Evolutionary conservation across 2,113 vertebrate species (phyloP).

Genomic region (Monopterus albus): DNA sequence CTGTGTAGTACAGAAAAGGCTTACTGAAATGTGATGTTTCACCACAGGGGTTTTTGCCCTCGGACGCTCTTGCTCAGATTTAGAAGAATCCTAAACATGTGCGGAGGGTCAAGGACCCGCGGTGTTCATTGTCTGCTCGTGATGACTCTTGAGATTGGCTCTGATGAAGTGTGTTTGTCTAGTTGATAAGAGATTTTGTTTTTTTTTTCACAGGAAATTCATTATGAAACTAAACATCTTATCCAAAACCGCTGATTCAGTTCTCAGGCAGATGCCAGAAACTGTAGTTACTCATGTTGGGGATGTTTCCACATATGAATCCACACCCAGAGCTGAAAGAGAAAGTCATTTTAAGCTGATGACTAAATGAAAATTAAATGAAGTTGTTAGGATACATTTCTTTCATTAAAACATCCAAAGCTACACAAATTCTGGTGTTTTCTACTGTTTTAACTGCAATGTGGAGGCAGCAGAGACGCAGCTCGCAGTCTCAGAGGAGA

Average conservation of each 20-base stretch:
- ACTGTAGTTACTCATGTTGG: no score
- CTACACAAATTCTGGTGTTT: no score
- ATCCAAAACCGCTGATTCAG: constrained; percentile 38
- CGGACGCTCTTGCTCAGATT: constrained; percentile 5
- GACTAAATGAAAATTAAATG: no score
- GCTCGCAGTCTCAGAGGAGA: no score
- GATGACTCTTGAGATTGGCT: not conserved
- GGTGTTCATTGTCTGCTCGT: not conserved
- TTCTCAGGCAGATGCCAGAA: constrained; percentile 15
- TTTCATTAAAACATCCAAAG: no score
- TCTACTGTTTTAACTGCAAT: no score
- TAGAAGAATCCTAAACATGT: constrained; percentile 39
- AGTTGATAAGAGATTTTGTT: constrained; percentile 14
- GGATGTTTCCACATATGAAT: no score
- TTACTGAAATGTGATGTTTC: constrained; percentile 32
- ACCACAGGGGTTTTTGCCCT: not conserved
- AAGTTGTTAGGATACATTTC: no score
- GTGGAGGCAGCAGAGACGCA: no score
- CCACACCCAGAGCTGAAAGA: no score
- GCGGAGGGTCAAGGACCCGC: not conserved
- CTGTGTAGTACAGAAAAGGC: constrained; percentile 14
- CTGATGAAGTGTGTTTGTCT: constrained; percentile 18
- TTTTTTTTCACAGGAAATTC: constrained; percentile 45
- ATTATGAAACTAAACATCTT: constrained; percentile 26
- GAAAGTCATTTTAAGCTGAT: no score